phyloP scores from a whole-genome alignment of 2,888 invertebrate genomes.

The Leptopterna dolabrata region DNA sequence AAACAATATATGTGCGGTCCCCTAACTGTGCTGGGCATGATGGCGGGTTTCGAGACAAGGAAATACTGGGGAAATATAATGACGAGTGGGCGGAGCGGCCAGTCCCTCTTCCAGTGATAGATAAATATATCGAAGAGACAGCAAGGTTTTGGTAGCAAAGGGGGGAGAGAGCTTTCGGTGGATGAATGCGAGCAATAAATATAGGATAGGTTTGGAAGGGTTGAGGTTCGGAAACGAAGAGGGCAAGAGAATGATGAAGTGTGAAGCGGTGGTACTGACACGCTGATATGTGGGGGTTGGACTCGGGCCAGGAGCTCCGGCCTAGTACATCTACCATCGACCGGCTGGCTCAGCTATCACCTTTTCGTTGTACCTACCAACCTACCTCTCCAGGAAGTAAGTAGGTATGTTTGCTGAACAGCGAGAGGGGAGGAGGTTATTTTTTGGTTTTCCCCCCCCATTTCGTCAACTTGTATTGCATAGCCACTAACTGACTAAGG shows the following conservation, averaged over 20 bases:
- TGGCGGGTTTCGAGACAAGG: not conserved
- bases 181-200: constrained; percentile 37
- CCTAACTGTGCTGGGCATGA: too few species aligned
- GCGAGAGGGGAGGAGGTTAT: too few species aligned
- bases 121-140: constrained; percentile 13
- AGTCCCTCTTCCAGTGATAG: not conserved
- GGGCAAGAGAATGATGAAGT: constrained; percentile 37
- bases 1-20: too few species aligned
- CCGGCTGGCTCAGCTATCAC: constrained; percentile 21
- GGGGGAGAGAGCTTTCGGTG: constrained; percentile 1
- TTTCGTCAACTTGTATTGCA: too few species aligned
- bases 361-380: constrained; percentile 6
- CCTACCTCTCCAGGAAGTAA: not conserved
- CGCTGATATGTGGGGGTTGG: constrained; percentile 40
- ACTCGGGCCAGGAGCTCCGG: constrained; percentile 36
- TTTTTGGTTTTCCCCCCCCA: too few species aligned
- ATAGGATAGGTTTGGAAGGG: constrained; percentile 28
- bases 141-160: not conserved
- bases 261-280: constrained; percentile 48
- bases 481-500: too few species aligned
- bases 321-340: constrained; percentile 39
- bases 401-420: not conserved
- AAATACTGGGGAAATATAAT: not conserved
- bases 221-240: constrained; percentile 14
- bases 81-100: not conserved